Evolutionary conservation across 2,113 vertebrate species (phyloP).

Genomic region (Brevimyrus niger): DNA sequence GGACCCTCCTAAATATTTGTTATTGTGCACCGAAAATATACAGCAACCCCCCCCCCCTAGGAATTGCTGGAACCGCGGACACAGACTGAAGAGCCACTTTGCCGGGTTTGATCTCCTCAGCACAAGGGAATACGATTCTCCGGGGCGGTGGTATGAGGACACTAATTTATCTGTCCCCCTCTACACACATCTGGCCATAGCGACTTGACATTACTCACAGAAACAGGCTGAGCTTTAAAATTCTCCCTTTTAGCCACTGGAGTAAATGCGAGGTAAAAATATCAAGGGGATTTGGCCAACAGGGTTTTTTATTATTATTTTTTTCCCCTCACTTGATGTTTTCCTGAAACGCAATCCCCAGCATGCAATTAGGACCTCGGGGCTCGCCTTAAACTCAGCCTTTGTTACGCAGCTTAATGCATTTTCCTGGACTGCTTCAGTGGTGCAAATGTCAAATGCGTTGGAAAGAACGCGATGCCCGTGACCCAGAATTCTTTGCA

Average conservation of each 20-base stretch:
- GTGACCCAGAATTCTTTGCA: background rate
- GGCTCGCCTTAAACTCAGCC: background rate
- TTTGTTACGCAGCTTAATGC: background rate
- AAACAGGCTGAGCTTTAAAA: background rate
- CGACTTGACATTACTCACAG: background rate
- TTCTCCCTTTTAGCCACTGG: background rate
- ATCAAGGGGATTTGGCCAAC: background rate
- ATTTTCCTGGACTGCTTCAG: conserved; percentile 2
- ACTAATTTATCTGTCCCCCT: background rate
- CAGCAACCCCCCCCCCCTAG: conserved; percentile 4
- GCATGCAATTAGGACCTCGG: background rate
- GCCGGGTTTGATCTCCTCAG: background rate
- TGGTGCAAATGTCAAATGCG: background rate
- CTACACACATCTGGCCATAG: background rate
- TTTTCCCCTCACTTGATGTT: background rate
- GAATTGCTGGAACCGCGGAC: background rate
- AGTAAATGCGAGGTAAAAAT: background rate
- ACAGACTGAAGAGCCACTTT: background rate
- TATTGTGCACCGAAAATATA: conserved; percentile 22
- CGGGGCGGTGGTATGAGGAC: background rate
- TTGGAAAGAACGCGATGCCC: background rate
- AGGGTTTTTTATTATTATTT: background rate
- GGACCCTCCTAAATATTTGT: conserved; percentile 20
- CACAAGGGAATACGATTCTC: background rate
- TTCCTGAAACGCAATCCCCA: background rate